Percentiles rank a stretch among this genome's conserved stretches.
Conservation (phyloP, 2,113 vertebrate genomes). For the Epinephelus lanceolatus region DNA sequence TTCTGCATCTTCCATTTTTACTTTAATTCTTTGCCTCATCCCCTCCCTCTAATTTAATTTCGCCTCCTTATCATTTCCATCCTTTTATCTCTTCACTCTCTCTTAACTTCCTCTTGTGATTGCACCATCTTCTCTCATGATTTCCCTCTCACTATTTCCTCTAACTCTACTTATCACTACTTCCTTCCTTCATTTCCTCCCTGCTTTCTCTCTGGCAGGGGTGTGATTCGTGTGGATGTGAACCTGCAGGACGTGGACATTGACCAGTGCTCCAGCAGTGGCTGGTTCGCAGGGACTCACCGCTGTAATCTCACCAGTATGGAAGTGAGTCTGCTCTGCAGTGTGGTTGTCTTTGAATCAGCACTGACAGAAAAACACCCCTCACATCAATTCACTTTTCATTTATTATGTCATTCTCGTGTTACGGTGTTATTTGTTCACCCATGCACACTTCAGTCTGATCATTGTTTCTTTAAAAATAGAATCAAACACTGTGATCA, state of each 20-base stretch:
- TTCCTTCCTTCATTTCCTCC: background rate
- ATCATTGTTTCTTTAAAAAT: background rate
- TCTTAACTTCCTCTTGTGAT: background rate
- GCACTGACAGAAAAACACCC: background rate
- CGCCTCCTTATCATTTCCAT: background rate
- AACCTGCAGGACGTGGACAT: slow-evolving; percentile 98
- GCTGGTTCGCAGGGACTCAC: slow-evolving; percentile 98
- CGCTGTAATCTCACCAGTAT: slow-evolving; percentile 96
- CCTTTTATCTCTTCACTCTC: background rate
- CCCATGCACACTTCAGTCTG: background rate
- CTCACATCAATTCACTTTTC: background rate
- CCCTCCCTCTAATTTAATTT: background rate
- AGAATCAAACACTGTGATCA: background rate
- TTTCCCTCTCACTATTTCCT: background rate
- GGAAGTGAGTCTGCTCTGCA: slow-evolving; percentile 85
- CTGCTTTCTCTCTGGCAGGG: slow-evolving; percentile 80
- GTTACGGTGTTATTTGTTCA: background rate
- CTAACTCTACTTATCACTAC: background rate
- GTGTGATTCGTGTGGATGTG: slow-evolving; percentile 94
- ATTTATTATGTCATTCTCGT: background rate
- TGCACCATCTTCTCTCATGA: background rate
- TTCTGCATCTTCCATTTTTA: slow-evolving; percentile 6
- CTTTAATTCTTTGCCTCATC: background rate
- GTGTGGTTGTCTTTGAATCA: background rate
- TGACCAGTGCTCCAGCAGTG: slow-evolving; percentile 94